Evolutionary conservation across 1,140 invertebrate species (phyloP), one percentile per base, ranked within the genome.

Genomic region (Polypedilum pembai): DNA sequence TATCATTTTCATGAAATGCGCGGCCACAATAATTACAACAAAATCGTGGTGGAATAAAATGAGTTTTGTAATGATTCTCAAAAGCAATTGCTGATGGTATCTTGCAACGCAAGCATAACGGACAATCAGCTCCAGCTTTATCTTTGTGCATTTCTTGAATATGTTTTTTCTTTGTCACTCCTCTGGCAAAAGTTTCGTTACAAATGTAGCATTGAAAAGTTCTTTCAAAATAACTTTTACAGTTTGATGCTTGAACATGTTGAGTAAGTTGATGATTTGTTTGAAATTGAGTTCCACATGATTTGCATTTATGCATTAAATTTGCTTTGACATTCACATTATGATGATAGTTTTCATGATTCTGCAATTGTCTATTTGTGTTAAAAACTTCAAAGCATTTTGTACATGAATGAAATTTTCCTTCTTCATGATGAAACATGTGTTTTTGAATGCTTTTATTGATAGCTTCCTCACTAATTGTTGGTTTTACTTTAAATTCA

Each of bases 121-220:
- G 65, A 20, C 65, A 69, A 21, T 69, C 65, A 20, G 4, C 10
- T 18, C 65, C 65, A 21, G 65, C 65, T 69, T 69, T 69, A 69
- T 69, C 65, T 69, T 69, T 17, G 20, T 69, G 65, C 20, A 18
- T 18, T 20, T 69, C 65, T 20, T 20, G 65, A 18, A 69, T 10
- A 20, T 69, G 65, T 5, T 21, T 18, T 18, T 69, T 69, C 18
- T 69, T 69, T 7, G 17, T 18, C 1, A 21, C 18, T 69, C 65
- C 65, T 18, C 17, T 20, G 8, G n/a, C 7, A 69, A 69, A 69
- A 18, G 18, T 21, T 20, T 69, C 15, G 20, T 69, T 69, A 20
- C 65, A 69, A 18, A 69, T 69, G 20, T 69, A 69, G 4, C 65
- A 69, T 8, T 21, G 15, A 69, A 69, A 69, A 18, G 65, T 10